Percentiles rank a stretch among this genome's conserved stretches.
Evolutionary conservation across 2,797 vertebrate genomes (phyloP).

Genomic region (Lepilemur septentrionalis): DNA sequence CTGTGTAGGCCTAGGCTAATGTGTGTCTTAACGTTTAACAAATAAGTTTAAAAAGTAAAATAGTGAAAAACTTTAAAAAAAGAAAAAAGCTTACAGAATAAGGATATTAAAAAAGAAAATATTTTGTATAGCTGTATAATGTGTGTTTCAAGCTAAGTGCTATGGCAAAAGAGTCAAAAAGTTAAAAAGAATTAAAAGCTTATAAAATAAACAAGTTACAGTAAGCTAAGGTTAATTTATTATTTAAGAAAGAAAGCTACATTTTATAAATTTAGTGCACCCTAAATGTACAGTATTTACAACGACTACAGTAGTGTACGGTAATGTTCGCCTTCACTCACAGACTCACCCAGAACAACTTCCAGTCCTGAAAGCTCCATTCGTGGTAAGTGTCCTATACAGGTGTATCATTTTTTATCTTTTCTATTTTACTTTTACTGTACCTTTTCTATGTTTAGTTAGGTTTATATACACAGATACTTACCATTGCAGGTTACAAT

Average conservation of each 20-base stretch:
- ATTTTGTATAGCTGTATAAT: background rate
- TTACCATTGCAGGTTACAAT: background rate
- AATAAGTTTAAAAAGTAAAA: background rate
- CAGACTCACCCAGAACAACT: background rate
- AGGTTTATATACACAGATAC: background rate
- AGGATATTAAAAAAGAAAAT: background rate
- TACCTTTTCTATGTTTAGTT: background rate
- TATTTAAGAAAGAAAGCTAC: background rate
- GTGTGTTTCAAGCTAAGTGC: background rate
- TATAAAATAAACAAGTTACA: background rate
- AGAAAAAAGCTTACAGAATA: background rate
- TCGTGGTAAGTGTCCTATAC: background rate
- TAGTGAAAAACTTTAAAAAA: background rate
- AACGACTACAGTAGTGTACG: background rate
- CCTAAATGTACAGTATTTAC: background rate
- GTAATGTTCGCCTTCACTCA: background rate
- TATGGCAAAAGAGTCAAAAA: background rate
- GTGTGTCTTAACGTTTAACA: background rate
- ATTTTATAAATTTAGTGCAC: background rate
- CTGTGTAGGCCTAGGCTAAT: background rate
- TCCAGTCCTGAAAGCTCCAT: background rate
- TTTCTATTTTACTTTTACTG: background rate
- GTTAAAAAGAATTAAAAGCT: background rate
- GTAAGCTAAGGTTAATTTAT: background rate
- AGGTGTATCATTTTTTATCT: background rate